Evolutionary conservation across 2,888 invertebrate species (phyloP).

Genomic region (Chloroclystis v-ata): DNA sequence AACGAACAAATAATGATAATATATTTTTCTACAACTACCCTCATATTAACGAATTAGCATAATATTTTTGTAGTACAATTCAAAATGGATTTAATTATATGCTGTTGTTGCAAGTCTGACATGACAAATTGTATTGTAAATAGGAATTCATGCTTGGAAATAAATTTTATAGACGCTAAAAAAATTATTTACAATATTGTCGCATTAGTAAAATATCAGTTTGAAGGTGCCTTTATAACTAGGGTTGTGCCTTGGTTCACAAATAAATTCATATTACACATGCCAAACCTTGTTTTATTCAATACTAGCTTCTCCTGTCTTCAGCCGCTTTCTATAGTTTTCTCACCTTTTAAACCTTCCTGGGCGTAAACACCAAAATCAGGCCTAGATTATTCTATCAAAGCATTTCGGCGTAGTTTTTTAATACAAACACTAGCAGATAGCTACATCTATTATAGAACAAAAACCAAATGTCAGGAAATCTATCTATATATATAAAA

Average conservation of each 20-base stretch:
- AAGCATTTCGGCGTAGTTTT: too few relatives aligned
- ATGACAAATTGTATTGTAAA: conserved; percentile 62
- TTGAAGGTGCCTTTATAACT: conserved; percentile 60
- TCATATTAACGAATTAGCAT: conserved; percentile 34
- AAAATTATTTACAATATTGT: conserved; percentile 59
- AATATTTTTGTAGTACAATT: conserved; percentile 38
- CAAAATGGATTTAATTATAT: conserved; percentile 43
- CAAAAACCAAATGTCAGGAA: too few relatives aligned
- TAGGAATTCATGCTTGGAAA: conserved; percentile 54
- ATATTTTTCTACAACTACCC: conserved; percentile 30
- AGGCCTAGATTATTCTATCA: too few relatives aligned
- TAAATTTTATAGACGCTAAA: conserved; percentile 57
- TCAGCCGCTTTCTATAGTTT: too few relatives aligned
- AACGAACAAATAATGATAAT: conserved; percentile 52
- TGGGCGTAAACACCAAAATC: too few relatives aligned
- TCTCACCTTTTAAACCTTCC: too few relatives aligned
- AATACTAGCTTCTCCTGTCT: too few relatives aligned
- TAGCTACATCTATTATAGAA: too few relatives aligned
- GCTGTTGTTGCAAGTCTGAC: conserved; percentile 52
- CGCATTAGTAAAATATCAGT: conserved; percentile 53
- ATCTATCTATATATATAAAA: too few relatives aligned
- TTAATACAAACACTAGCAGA: too few relatives aligned
- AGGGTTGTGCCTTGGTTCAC: conserved; percentile 69
- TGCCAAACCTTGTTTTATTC: conserved; percentile 44
- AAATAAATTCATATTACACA: conserved; percentile 67